A percentile compares a stretch with the other conserved stretches of the same genome.
These are phyloP conservation scores for Macropodus opercularis DNA, from an alignment of 2,797 vertebrate species.

Conservation along the genomic window DNA sequence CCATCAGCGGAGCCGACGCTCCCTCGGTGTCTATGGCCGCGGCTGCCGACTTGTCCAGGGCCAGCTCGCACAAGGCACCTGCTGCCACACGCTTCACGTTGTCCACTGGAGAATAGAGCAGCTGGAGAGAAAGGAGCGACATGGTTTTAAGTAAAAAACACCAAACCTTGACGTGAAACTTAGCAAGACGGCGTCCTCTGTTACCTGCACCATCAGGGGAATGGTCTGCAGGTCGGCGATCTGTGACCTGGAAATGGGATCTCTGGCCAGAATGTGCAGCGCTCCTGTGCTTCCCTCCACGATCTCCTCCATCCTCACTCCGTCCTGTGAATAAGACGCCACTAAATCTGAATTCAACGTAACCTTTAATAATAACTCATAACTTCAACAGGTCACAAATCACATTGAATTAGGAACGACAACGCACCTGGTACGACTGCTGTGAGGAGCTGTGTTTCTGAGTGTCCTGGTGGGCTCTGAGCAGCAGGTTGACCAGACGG, in stretches of 20 bases:
- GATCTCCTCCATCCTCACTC: constrained; percentile 98
- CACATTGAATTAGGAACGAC: too few species aligned
- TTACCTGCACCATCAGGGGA: constrained; percentile 96
- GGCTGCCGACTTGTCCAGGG: constrained; percentile 91
- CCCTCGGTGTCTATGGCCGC: constrained; percentile 91
- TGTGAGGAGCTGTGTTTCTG: constrained; percentile 90
- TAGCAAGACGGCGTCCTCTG: not conserved
- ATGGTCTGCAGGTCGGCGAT: constrained; percentile 92
- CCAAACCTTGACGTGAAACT: rapidly evolving
- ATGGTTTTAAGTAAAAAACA: not conserved
- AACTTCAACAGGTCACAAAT: not conserved
- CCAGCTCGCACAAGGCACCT: constrained; percentile 93
- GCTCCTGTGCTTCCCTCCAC: constrained; percentile 97
- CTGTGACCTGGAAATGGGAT: constrained; percentile 87
- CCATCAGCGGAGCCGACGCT: constrained; percentile 92
- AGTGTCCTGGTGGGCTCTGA: constrained; percentile 94
- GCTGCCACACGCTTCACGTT: constrained; percentile 95
- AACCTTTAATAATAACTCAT: not conserved
- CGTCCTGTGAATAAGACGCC: constrained; percentile 82
- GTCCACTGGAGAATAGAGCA: constrained; percentile 95
- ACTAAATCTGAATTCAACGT: not conserved
- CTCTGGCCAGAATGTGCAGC: constrained; percentile 95
- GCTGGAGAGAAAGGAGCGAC: constrained; percentile 71
- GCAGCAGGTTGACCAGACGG: constrained; percentile 90
- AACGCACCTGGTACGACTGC: constrained; percentile 91